phyloP scores from a whole-genome alignment of 2,113 vertebrate genomes.

The Barnardius zonarius region DNA sequence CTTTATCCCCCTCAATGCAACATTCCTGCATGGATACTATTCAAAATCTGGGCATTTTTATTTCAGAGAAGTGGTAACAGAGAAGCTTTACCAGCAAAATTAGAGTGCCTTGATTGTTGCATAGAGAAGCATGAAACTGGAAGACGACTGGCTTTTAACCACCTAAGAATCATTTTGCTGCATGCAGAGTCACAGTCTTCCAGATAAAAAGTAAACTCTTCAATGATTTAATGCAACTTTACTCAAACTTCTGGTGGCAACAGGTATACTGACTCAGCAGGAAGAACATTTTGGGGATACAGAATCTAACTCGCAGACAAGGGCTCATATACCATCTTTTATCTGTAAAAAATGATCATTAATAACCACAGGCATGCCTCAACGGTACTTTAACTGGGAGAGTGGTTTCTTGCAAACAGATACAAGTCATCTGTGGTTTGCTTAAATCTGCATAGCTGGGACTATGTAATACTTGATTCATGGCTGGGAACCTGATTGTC shows the following conservation, averaged over 20 bases:
- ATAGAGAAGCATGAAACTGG: not conserved
- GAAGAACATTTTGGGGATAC: not conserved
- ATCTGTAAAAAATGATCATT: not conserved
- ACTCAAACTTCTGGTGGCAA: not conserved
- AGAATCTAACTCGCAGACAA: not conserved
- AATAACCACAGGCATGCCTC: conserved; percentile 1
- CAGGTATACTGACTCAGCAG: not conserved
- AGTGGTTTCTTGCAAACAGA: conserved; percentile 12
- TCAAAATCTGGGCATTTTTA: not conserved
- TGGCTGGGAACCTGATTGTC: not conserved
- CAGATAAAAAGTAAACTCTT: not conserved
- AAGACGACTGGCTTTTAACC: not conserved
- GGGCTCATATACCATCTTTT: not conserved
- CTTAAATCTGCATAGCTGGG: not conserved
- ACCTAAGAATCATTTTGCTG: not conserved
- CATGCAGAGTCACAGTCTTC: not conserved
- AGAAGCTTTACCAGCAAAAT: not conserved
- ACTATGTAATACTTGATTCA: not conserved
- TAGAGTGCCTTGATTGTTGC: not conserved
- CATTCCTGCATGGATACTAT: not conserved
- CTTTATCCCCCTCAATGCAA: not conserved
- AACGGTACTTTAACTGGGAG: not conserved
- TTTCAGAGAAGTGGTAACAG: not conserved
- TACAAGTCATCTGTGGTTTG: conserved; percentile 10
- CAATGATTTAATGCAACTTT: not conserved